These are phyloP conservation scores for Temnothorax longispinosus DNA, from an alignment of 1,140 invertebrate genomes.

Conservation along the genomic window DNA sequence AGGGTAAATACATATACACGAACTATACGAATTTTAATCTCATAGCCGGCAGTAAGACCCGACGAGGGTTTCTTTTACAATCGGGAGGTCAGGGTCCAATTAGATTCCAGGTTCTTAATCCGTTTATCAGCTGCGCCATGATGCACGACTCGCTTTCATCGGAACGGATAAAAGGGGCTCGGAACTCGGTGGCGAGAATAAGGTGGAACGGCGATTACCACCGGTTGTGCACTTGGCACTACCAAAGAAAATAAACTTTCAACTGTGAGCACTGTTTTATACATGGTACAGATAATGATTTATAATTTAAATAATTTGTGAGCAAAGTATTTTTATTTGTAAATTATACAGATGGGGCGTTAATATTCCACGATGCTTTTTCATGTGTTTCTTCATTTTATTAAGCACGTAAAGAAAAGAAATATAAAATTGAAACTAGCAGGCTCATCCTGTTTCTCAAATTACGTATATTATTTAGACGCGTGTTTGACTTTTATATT, in stretches of 20 bases:
- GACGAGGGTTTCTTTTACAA: conserved; percentile 72
- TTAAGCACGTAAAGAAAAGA: neutral
- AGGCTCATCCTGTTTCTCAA: neutral
- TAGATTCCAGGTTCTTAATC: conserved; percentile 76
- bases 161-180: conserved; percentile 64
- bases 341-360: neutral
- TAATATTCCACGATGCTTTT: neutral
- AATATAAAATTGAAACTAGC: neutral
- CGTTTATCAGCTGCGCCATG: conserved; percentile 71
- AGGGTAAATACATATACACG: conserved; percentile 36
- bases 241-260: conserved; percentile 14
- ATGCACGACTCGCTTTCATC: conserved; percentile 61
- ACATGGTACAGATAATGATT: neutral
- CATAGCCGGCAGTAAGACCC: conserved; percentile 55
- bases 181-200: conserved; percentile 28
- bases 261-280: neutral
- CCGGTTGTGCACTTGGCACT: neutral
- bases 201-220: conserved; percentile 46
- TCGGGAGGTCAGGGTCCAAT: conserved; percentile 68
- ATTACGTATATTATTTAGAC: neutral
- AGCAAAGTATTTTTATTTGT: conserved; percentile 1
- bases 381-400: neutral
- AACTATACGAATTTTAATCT: conserved; percentile 70
- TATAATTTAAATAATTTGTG: neutral
- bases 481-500: neutral